Base-by-base conservation (phyloP, 2,888 invertebrate genomes). In the Drosophila silvestris region DNA sequence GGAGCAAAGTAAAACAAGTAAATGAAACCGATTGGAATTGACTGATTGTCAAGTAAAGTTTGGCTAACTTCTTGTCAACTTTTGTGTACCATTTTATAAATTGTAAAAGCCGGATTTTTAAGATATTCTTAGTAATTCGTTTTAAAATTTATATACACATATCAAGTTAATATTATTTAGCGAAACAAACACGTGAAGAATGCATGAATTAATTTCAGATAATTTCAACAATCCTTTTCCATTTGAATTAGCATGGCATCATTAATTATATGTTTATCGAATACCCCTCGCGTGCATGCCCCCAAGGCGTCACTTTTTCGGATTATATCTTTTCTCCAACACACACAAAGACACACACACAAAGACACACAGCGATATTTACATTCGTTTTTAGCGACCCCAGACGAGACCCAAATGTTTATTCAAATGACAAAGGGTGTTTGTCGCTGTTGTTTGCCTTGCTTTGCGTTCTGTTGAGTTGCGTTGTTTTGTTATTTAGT, bases 371-470 rank as follows among this genome's bases (percentile, higher is more conserved):
- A 26, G 37, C n/a, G 19, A 71, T 76, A 86, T 89, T 86, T 89
- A 81, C 84, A 89, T 82, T 82, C 72, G 72, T 65, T 86, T 82
- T 86, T 86, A 89, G 82, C 82, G 74, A 74, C 60, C 74, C 57
- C 67, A 69, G 67, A 54, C 77, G 44, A 72, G 51, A 77, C 63
- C 64, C 71, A 72, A 81, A 86, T 89, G 81, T 86, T 86, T 86
- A 89, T 89, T 81, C 82, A 84, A 89, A 77, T 73, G 67, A 71
- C 71, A 70, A 69, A 68, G 74, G 53, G 65, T 68, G 62, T 69
- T 57, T 61, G 68, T 47, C 58, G 26, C 61, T 30, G 60, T 60
- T 50, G 19, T 69, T 64, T 57, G 35, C 16, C 3, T 50, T 7
- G 32, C 30, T 39, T 62, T 28, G 22, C 19, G 56, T 61, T 66